Evolutionary conservation across 2,113 vertebrate species (phyloP).

Genomic region (Atractosteus spatula): DNA sequence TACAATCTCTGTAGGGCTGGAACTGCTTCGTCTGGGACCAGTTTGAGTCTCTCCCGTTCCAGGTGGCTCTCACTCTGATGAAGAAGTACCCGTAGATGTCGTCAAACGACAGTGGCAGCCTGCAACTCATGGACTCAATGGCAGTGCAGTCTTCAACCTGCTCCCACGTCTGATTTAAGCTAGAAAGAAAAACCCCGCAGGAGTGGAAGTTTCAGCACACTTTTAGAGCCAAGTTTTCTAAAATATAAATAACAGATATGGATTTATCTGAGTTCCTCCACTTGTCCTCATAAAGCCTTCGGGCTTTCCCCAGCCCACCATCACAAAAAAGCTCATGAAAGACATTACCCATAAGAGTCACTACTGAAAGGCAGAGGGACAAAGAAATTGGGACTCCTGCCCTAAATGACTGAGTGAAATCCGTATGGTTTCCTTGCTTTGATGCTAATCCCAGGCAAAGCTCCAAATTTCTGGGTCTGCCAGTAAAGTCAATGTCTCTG

Average conservation of each 20-base stretch:
- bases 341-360: too few relatives aligned
- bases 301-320: too few relatives aligned
- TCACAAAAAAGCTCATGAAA: too few relatives aligned
- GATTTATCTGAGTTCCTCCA: too few relatives aligned
- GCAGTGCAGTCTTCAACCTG: constrained; percentile 6
- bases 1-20: constrained; percentile 37
- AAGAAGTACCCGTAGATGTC: constrained; percentile 17
- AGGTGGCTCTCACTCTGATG: constrained; percentile 26
- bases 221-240: neutral
- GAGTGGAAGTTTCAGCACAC: neutral
- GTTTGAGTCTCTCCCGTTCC: neutral
- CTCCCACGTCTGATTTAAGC: constrained; percentile 17
- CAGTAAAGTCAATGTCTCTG: neutral
- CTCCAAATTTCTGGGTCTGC: too few relatives aligned
- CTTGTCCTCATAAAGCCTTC: too few relatives aligned
- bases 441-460: too few relatives aligned
- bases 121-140: constrained; percentile 17
- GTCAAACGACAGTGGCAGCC: neutral
- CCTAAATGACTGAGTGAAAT: too few relatives aligned
- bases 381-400: too few relatives aligned
- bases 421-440: too few relatives aligned
- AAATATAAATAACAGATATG: too few relatives aligned
- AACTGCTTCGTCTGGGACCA: constrained; percentile 15
- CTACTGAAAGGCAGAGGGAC: too few relatives aligned
- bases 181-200: neutral